Percentiles rank a stretch among this genome's conserved stretches.
These are phyloP conservation scores for Branchellion lobata DNA, from an alignment of 2,888 invertebrate species.

Conservation along the genomic window DNA sequence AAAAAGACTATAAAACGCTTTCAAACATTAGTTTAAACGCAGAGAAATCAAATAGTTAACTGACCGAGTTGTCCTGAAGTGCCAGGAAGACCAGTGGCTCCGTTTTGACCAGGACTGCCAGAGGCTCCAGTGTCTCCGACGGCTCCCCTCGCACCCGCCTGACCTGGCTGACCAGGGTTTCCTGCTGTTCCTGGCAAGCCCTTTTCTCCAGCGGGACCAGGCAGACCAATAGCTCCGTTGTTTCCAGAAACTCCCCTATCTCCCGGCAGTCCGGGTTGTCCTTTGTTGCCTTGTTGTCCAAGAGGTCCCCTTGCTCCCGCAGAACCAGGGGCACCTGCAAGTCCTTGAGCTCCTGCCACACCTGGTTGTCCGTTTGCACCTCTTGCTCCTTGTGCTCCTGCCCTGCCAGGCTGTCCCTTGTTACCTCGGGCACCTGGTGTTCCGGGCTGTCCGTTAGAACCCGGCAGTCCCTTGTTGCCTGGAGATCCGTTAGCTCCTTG, in stretches of 20 bases:
- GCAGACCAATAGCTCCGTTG: slow-evolving; percentile 38
- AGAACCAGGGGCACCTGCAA: slow-evolving; percentile 33
- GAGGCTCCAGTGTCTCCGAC: slow-evolving; percentile 40
- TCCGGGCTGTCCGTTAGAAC: slow-evolving; percentile 46
- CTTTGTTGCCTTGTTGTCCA: slow-evolving; percentile 33
- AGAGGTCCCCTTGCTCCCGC: not conserved
- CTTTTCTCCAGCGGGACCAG: slow-evolving; percentile 44
- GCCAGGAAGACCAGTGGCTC: slow-evolving; percentile 45
- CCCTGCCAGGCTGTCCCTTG: slow-evolving; percentile 47
- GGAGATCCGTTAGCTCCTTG: slow-evolving; percentile 45
- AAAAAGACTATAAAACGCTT: too few species aligned
- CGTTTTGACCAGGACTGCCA: slow-evolving; percentile 43
- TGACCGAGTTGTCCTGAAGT: not conserved
- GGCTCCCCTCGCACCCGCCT: slow-evolving; percentile 43
- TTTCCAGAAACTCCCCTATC: slow-evolving; percentile 40
- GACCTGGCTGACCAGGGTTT: slow-evolving; percentile 44
- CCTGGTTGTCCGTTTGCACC: slow-evolving; percentile 49
- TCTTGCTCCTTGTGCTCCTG: slow-evolving; percentile 44
- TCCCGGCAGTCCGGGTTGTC: slow-evolving; percentile 34
- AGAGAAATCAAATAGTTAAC: not conserved
- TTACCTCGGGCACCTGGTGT: slow-evolving; percentile 45
- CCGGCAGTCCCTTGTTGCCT: slow-evolving; percentile 41
- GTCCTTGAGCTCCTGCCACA: slow-evolving; percentile 42
- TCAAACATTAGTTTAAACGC: too few species aligned
- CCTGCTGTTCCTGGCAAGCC: slow-evolving; percentile 50